These are phyloP conservation scores for Tachyglossus aculeatus DNA, from an alignment of 2,797 vertebrate genomes.

Conservation along the genomic window DNA sequence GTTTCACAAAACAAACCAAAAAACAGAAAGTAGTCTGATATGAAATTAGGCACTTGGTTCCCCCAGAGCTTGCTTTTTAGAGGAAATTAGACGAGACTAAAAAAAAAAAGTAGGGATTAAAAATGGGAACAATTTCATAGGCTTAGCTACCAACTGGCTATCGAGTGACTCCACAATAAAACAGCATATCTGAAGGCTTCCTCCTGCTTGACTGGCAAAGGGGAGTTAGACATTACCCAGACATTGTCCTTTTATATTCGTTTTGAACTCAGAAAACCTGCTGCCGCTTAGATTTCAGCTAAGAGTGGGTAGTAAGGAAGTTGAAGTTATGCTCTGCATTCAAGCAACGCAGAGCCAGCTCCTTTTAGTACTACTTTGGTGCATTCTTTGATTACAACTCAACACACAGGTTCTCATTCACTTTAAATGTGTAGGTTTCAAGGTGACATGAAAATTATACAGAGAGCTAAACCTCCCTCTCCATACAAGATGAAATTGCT, in stretches of 20 bases:
- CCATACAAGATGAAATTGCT: conserved; percentile 13
- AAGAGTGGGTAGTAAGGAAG: conserved; percentile 33
- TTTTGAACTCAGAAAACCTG: conserved; percentile 9
- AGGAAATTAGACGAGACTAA: conserved; percentile 11
- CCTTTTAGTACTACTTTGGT: neutral
- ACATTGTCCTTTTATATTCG: conserved; percentile 45
- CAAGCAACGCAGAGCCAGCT: conserved; percentile 23
- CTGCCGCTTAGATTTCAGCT: conserved; percentile 36
- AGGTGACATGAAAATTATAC: conserved; percentile 38
- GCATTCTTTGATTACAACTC: neutral
- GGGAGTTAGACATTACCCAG: conserved; percentile 24
- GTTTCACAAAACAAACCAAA: neutral
- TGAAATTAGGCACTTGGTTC: conserved; percentile 18
- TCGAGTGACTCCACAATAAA: conserved; percentile 23
- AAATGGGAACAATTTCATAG: neutral
- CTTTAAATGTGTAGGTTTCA: conserved; percentile 30
- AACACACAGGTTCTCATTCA: neutral
- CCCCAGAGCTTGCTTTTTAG: conserved; percentile 11
- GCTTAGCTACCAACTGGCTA: conserved; percentile 1
- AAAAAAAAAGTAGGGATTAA: conserved; percentile 28
- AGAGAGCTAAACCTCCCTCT: conserved; percentile 26
- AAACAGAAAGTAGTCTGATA: neutral
- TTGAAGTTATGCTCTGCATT: conserved; percentile 16
- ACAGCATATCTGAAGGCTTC: conserved; percentile 22
- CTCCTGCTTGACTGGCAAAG: conserved; percentile 12